Conservation (phyloP, 2,797 vertebrate species). For the Phoxinus dragarum region DNA sequence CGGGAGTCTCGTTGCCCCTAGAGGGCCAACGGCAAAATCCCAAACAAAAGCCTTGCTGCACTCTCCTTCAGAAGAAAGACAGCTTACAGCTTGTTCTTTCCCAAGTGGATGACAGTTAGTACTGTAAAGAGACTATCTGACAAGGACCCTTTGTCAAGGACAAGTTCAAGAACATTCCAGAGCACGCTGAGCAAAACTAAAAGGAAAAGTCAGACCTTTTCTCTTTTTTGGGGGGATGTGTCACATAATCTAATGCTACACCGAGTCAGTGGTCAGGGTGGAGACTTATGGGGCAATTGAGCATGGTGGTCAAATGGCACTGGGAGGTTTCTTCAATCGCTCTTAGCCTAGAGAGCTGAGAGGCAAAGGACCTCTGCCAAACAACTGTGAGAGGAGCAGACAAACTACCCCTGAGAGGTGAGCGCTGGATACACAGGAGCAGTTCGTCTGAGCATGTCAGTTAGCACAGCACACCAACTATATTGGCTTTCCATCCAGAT, state of each 20-base stretch:
- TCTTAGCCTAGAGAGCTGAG: conserved; percentile 28
- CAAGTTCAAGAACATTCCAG: conserved; percentile 26
- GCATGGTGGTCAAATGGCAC: conserved; percentile 43
- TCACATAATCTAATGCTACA: conserved; percentile 39
- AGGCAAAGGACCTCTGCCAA: conserved; percentile 48
- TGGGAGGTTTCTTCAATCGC: conserved; percentile 54
- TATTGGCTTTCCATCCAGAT: conserved; percentile 48
- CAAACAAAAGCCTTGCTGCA: conserved; percentile 42
- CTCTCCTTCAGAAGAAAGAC: conserved; percentile 9
- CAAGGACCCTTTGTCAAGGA: conserved; percentile 33
- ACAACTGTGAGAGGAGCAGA: conserved; percentile 42
- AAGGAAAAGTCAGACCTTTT: conserved; percentile 25
- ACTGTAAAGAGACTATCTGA: conserved; percentile 37
- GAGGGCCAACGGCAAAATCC: conserved; percentile 39
- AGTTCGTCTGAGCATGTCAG: conserved; percentile 53
- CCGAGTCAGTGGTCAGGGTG: conserved; percentile 26
- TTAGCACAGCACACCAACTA: conserved; percentile 46
- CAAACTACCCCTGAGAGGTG: conserved; percentile 54
- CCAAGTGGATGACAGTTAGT: conserved; percentile 18
- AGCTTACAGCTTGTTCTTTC: conserved; percentile 9
- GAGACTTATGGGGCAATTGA: conserved; percentile 35
- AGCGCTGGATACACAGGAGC: conserved; percentile 37
- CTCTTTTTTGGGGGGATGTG: conserved; percentile 25
- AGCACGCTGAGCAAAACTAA: conserved; percentile 14
- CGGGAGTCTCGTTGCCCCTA: conserved; percentile 7